Percentiles rank a stretch among this genome's conserved stretches.
Conservation (phyloP, 2,113 vertebrate species). For the Andinoacara biseriatus region DNA sequence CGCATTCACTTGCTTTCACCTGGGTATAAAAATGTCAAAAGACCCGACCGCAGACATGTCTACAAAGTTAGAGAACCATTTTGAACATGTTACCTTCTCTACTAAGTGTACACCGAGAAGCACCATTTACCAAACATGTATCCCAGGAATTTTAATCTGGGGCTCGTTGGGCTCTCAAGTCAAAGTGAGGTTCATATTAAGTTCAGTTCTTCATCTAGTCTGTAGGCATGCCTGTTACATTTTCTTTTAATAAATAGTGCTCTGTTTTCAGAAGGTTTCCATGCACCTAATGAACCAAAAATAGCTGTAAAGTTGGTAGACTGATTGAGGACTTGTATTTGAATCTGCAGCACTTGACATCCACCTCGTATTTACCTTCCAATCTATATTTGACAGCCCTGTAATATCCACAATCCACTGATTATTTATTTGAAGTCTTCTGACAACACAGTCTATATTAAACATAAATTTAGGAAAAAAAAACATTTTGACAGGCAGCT, state of each 20-base stretch:
- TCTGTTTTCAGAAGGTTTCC: background rate
- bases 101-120: conserved; percentile 6
- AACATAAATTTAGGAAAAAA: background rate
- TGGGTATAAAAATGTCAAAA: background rate
- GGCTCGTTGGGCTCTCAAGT: conserved; percentile 1
- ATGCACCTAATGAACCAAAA: conserved; percentile 32
- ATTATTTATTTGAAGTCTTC: background rate
- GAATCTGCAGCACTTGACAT: background rate
- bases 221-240: background rate
- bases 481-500: background rate
- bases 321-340: conserved; percentile 10
- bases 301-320: background rate
- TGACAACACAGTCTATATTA: background rate
- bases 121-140: conserved; percentile 33
- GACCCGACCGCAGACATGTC: background rate
- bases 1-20: background rate
- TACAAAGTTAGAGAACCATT: background rate
- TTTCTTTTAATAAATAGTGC: background rate
- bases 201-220: conserved; percentile 43
- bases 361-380: background rate
- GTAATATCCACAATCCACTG: background rate
- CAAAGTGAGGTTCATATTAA: conserved; percentile 36
- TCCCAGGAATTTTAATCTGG: conserved; percentile 31
- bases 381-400: background rate
- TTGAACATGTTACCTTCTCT: background rate